A percentile compares a stretch with the other conserved stretches of the same genome.
Conservation (phyloP, 2,113 vertebrate genomes). For the Aix galericulata region DNA sequence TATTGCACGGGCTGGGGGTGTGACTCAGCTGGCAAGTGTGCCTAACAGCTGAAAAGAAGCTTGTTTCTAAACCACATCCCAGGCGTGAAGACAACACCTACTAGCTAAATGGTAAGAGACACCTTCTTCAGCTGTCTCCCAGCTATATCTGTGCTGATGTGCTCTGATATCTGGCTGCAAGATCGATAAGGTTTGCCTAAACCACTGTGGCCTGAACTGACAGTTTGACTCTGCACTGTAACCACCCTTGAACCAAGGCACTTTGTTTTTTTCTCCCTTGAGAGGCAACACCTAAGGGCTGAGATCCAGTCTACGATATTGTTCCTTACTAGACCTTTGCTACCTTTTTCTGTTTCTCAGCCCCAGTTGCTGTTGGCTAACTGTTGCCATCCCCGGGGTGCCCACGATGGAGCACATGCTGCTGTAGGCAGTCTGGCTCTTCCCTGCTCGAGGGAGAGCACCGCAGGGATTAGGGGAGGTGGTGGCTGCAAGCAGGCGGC, state of each 20-base stretch:
- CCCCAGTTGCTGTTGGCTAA: fast-evolving
- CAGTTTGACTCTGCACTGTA: neutral
- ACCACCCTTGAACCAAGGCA: neutral
- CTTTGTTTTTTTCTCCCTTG: neutral
- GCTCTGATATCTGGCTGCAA: neutral
- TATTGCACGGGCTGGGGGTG: neutral
- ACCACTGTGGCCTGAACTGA: neutral
- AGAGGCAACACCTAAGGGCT: neutral
- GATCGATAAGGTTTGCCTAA: neutral
- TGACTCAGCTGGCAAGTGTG: neutral
- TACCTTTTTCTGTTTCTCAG: neutral
- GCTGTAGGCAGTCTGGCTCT: neutral
- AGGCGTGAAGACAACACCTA: constrained; percentile 25
- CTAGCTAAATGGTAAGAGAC: neutral
- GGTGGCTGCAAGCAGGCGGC: neutral
- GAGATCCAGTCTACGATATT: neutral
- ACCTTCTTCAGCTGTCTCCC: neutral
- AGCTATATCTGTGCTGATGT: neutral
- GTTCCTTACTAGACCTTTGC: neutral
- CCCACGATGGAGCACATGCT: neutral
- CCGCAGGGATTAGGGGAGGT: too few species aligned
- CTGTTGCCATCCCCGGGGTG: neutral
- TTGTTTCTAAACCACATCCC: constrained; percentile 7
- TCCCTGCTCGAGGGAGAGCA: neutral
- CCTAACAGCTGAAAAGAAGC: neutral